phyloP scores from a whole-genome alignment of 2,888 invertebrate species.

The Drosophila ezoana region DNA sequence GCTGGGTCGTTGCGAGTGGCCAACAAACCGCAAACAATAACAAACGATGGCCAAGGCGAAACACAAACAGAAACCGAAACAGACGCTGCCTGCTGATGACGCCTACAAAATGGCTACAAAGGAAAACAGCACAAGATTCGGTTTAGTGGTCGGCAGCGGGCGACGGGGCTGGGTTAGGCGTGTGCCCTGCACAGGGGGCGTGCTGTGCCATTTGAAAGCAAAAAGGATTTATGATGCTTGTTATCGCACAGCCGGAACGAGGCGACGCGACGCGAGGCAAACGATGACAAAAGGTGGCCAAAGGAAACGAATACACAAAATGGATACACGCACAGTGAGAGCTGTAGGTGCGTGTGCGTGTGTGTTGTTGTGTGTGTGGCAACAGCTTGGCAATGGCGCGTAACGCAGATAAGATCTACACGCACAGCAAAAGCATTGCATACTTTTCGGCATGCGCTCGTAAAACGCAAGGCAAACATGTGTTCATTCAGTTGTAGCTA shows the following conservation, averaged over 20 bases:
- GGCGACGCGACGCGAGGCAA: constrained; percentile 47
- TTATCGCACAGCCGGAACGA: constrained; percentile 70
- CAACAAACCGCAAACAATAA: constrained; percentile 81
- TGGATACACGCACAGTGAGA: constrained; percentile 5
- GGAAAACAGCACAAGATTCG: constrained; percentile 17
- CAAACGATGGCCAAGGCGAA: constrained; percentile 71
- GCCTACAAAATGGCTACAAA: constrained; percentile 56
- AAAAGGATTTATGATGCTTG: constrained; percentile 81
- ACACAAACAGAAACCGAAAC: constrained; percentile 55
- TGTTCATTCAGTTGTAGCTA: constrained; percentile 69
- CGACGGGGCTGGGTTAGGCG: not conserved
- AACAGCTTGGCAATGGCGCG: constrained; percentile 53
- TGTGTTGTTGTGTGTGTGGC: constrained; percentile 5
- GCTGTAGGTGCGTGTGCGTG: constrained; percentile 2
- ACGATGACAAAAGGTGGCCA: constrained; percentile 79
- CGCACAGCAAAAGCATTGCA: constrained; percentile 50
- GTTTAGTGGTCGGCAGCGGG: constrained; percentile 1
- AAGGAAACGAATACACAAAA: constrained; percentile 33
- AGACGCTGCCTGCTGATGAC: constrained; percentile 28
- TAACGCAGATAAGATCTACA: constrained; percentile 70
- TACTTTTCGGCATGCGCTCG: constrained; percentile 54
- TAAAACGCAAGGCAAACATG: constrained; percentile 61
- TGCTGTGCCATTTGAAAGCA: constrained; percentile 66
- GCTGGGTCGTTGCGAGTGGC: constrained; percentile 34
- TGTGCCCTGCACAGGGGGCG: constrained; percentile 7